A percentile compares a stretch with the other conserved stretches of the same genome.
phyloP scores from a whole-genome alignment of 2,888 invertebrate species.

The Netelia fuscicornis region DNA sequence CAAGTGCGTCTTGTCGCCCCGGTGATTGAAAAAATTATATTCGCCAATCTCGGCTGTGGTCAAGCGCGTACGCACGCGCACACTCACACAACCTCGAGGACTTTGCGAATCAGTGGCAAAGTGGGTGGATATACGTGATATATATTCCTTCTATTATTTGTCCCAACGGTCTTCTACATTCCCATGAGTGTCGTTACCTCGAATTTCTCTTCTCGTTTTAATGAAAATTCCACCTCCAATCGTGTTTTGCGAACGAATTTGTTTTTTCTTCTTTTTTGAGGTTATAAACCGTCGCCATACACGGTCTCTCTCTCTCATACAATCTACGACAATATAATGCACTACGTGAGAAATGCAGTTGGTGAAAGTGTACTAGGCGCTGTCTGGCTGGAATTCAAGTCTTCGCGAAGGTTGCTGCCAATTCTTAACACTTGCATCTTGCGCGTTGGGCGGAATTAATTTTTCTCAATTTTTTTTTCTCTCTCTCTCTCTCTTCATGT shows the following conservation, averaged over 20 bases:
- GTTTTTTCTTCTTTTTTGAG: slow-evolving; percentile 14
- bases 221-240: background rate
- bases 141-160: slow-evolving; percentile 16
- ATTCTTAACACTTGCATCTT: slow-evolving; percentile 48
- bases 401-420: slow-evolving; percentile 67
- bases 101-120: slow-evolving; percentile 34
- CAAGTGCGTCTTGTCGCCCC: slow-evolving; percentile 9
- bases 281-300: slow-evolving; percentile 50
- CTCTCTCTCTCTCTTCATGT: too few species aligned
- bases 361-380: slow-evolving; percentile 75
- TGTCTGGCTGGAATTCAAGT: slow-evolving; percentile 62
- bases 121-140: slow-evolving; percentile 52
- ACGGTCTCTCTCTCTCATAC: slow-evolving; percentile 34
- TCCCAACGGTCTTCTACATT: background rate
- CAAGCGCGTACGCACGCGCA: background rate
- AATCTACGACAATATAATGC: slow-evolving; percentile 57
- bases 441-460: slow-evolving; percentile 36
- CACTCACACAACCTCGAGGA: background rate
- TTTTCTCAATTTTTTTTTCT: background rate
- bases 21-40: slow-evolving; percentile 61
- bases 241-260: background rate
- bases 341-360: slow-evolving; percentile 67
- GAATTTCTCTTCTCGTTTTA: background rate
- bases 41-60: slow-evolving; percentile 50
- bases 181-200: background rate